These are phyloP conservation scores for Stegastes partitus DNA, from an alignment of 2,113 vertebrate genomes.

Conservation along the genomic window DNA sequence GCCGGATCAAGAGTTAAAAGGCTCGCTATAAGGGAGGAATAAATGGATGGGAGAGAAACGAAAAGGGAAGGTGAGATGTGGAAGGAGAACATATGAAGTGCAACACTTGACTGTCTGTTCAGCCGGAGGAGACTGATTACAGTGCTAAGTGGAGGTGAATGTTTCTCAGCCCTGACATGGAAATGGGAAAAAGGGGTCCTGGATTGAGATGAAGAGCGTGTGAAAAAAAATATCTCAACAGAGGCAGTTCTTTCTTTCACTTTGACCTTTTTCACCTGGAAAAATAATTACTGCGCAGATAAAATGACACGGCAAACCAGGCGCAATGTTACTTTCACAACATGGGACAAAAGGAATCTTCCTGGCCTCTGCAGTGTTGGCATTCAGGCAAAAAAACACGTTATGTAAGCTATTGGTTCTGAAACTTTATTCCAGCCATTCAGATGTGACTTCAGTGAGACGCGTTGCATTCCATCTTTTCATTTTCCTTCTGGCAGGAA, in stretches of 20 bases:
- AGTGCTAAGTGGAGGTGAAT: conserved; percentile 46
- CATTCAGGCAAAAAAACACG: neutral
- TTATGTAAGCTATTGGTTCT: conserved; percentile 3
- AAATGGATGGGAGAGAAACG: neutral
- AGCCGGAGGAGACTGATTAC: conserved; percentile 50
- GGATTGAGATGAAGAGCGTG: neutral
- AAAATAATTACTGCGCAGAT: conserved; percentile 21
- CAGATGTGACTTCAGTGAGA: conserved; percentile 9
- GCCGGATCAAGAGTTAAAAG: conserved; percentile 22
- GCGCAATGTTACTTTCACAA: conserved; percentile 1
- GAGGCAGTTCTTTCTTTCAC: neutral
- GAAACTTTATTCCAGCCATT: conserved; percentile 6
- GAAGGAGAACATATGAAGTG: conserved; percentile 36
- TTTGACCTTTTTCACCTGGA: neutral
- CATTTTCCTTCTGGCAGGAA: neutral
- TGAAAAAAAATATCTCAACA: neutral
- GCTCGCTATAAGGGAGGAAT: neutral
- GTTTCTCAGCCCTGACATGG: conserved; percentile 20
- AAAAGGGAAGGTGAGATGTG: neutral
- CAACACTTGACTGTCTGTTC: conserved; percentile 15
- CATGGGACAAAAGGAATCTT: neutral
- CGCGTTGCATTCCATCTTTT: conserved; percentile 38
- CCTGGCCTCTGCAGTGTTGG: neutral
- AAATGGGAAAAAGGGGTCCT: conserved; percentile 24
- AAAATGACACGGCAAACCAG: neutral